Conservation (phyloP, 1,140 invertebrate genomes). For the Eupeodes corollae region DNA sequence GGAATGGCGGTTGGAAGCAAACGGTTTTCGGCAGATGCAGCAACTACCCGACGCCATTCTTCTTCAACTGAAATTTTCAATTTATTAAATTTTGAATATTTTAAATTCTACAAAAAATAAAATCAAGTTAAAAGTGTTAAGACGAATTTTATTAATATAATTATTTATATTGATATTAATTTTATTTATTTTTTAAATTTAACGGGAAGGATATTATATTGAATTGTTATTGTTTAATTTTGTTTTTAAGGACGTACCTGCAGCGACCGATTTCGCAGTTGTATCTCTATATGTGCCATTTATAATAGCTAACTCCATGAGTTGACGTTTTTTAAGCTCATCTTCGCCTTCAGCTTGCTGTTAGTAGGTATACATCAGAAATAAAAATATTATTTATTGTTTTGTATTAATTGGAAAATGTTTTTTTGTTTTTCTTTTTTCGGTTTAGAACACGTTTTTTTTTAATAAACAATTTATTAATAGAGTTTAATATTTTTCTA, state of each 20-base stretch:
- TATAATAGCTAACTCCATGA: constrained; percentile 99
- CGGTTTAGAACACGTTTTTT: background rate
- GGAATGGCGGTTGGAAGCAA: constrained; percentile 50
- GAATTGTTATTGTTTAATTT: background rate
- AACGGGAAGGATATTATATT: background rate
- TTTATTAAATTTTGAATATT: too few species aligned
- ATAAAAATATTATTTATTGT: constrained; percentile 1
- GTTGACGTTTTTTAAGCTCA: constrained; percentile 96
- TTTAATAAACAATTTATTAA: background rate
- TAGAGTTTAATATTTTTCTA: background rate
- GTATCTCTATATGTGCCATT: constrained; percentile 98
- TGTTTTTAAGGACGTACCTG: constrained; percentile 31
- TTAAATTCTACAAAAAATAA: too few species aligned
- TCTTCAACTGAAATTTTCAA: constrained; percentile 36
- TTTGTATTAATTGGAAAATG: background rate
- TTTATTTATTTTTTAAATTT: too few species aligned
- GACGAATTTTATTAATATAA: background rate
- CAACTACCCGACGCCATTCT: constrained; percentile 66
- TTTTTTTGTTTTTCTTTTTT: background rate
- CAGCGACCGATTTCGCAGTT: constrained; percentile 69
- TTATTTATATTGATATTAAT: background rate
- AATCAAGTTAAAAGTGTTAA: background rate
- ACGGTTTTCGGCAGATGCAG: constrained; percentile 60
- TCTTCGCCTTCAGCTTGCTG: constrained; percentile 98
- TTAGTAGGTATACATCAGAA: constrained; percentile 21